phyloP scores from a whole-genome alignment of 2,888 invertebrate species.

The Erebia epiphron region DNA sequence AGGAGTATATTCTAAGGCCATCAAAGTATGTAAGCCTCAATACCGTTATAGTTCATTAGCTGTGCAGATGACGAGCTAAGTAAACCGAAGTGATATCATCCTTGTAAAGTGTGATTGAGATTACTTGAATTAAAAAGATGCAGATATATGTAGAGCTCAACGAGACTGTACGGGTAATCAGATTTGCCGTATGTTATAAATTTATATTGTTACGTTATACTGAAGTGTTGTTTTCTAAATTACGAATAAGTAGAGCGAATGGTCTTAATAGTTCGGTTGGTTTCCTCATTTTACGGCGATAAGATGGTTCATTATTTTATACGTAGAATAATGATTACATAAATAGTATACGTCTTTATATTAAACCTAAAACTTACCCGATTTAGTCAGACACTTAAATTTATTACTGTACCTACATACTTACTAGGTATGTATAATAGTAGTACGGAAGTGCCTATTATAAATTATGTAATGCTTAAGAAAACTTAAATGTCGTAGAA shows the following conservation, averaged over 20 bases:
- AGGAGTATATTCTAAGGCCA: slow-evolving; percentile 1
- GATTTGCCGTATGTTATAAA: neutral
- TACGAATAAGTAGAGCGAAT: neutral
- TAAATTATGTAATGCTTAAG: no score
- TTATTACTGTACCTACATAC: no score
- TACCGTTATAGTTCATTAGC: slow-evolving; percentile 34
- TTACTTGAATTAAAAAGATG: neutral
- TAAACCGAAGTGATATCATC: slow-evolving; percentile 38
- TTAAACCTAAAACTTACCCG: no score
- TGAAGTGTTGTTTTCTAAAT: neutral
- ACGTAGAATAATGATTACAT: no score
- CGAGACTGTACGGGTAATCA: neutral
- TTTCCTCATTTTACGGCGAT: no score
- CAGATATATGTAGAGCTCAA: neutral
- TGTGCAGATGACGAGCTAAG: slow-evolving; percentile 16
- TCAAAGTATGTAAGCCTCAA: slow-evolving; percentile 23
- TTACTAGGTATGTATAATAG: no score
- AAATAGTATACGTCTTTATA: no score
- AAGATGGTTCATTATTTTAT: no score
- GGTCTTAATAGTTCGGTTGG: no score
- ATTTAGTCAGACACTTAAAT: no score
- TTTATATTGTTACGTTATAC: neutral
- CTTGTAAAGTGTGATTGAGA: slow-evolving; percentile 15
- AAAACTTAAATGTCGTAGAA: no score
- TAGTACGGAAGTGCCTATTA: no score